A percentile compares a stretch with the other conserved stretches of the same genome.
Conservation (phyloP, 2,113 vertebrate genomes). For the Cebidichthys violaceus region DNA sequence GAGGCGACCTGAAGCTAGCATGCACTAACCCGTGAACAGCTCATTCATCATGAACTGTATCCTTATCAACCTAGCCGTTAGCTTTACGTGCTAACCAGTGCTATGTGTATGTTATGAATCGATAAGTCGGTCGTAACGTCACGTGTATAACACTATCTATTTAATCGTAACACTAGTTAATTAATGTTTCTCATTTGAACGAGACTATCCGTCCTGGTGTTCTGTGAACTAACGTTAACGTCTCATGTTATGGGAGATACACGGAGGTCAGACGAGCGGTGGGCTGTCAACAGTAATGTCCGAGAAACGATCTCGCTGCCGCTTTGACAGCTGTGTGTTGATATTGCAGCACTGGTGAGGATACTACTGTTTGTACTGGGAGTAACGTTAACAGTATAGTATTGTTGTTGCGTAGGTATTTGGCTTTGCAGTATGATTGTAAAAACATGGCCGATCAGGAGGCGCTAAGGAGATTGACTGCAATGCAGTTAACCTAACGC, state of each 20-base stretch:
- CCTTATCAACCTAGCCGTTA: slow-evolving; percentile 27
- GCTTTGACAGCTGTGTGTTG: slow-evolving; percentile 50
- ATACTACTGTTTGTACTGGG: background rate
- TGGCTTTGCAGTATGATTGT: slow-evolving; percentile 19
- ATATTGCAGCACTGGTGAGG: slow-evolving; percentile 69
- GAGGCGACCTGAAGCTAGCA: slow-evolving; percentile 28
- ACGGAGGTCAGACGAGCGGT: slow-evolving; percentile 65
- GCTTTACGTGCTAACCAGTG: background rate
- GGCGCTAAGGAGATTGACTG: slow-evolving; percentile 57
- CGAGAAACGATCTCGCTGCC: slow-evolving; percentile 45
- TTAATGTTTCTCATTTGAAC: background rate
- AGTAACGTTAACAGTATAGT: background rate
- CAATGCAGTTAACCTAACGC: slow-evolving; percentile 62
- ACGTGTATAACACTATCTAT: background rate
- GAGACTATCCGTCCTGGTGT: slow-evolving; percentile 7
- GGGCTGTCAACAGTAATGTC: slow-evolving; percentile 67
- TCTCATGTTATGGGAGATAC: slow-evolving; percentile 78
- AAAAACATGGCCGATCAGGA: slow-evolving; percentile 74
- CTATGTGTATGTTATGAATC: background rate
- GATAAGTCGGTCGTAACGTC: background rate
- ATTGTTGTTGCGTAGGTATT: slow-evolving; percentile 1
- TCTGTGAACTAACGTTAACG: slow-evolving; percentile 14
- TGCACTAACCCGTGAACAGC: slow-evolving; percentile 7
- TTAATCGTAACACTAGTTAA: background rate
- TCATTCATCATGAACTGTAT: slow-evolving; percentile 56